Percentiles rank a stretch among this genome's conserved stretches.
Conservation (phyloP, 2,113 vertebrate species). For the Ardeotis arabs region DNA sequence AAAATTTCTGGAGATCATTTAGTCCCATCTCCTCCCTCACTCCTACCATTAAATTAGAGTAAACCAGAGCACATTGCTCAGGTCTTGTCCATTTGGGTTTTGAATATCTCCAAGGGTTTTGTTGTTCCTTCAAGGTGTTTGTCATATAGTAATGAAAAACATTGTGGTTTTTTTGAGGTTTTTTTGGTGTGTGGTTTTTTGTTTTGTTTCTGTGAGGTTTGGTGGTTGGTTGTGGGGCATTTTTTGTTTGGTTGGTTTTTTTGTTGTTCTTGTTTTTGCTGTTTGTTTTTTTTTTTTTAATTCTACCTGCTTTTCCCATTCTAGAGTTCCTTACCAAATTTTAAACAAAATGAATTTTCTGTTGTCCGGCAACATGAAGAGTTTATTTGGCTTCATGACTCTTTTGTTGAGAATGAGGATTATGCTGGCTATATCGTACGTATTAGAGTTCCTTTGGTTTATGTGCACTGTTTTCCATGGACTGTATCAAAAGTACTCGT, state of each 20-base stretch:
- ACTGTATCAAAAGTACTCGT: neutral
- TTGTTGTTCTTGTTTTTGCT: too few species aligned
- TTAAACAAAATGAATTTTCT: constrained; percentile 98
- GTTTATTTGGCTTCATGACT: constrained; percentile 99
- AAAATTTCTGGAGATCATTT: neutral
- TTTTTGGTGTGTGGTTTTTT: neutral
- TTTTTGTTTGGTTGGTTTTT: too few species aligned
- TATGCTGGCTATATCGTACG: constrained; percentile 98
- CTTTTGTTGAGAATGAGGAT: constrained; percentile 97
- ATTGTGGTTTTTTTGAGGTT: neutral
- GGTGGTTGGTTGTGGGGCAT: too few species aligned
- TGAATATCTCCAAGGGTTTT: neutral
- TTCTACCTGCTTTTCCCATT: neutral
- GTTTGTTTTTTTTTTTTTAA: neutral
- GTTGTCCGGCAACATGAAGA: constrained; percentile 98
- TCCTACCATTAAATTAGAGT: neutral
- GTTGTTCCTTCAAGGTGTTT: neutral
- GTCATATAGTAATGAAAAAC: neutral
- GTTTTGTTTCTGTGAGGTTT: too few species aligned
- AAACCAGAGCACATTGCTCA: neutral
- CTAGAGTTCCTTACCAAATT: constrained; percentile 96
- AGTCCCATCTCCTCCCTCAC: neutral
- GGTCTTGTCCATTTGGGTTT: neutral
- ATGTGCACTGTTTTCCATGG: neutral
- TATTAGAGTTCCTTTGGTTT: constrained; percentile 23